Conservation (phyloP, 1,140 invertebrate species). For the Bombus vancouverensis region DNA sequence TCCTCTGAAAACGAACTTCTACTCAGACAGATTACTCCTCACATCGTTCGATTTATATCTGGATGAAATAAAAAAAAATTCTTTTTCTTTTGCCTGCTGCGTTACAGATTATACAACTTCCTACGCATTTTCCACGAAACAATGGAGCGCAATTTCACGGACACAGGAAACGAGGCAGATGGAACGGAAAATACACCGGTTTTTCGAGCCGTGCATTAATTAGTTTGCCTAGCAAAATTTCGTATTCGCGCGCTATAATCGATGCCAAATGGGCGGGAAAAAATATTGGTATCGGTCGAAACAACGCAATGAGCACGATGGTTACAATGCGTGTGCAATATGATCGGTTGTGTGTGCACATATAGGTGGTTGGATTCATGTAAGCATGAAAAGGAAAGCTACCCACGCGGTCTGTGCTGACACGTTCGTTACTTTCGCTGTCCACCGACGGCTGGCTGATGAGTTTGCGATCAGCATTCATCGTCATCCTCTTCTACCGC, state of each 20-base stretch:
- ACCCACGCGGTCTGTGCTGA: conserved; percentile 69
- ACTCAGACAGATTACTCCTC: not conserved
- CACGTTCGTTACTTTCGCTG: conserved; percentile 70
- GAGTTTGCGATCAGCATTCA: conserved; percentile 67
- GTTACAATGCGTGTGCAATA: not conserved
- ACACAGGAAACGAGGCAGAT: conserved; percentile 3
- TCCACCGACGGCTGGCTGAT: conserved; percentile 68
- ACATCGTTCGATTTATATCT: not conserved
- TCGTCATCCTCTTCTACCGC: conserved; percentile 64
- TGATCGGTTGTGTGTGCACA: not conserved
- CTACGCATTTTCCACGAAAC: not conserved
- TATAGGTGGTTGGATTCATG: conserved; percentile 3
- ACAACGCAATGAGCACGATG: not conserved
- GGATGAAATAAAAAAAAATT: not conserved
- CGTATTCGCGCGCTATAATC: not conserved
- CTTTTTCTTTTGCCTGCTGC: not conserved
- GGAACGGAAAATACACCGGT: not conserved
- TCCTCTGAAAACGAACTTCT: not conserved
- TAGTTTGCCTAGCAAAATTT: too few relatives aligned
- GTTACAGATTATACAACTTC: not conserved
- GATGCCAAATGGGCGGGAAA: not conserved
- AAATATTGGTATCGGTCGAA: too few relatives aligned
- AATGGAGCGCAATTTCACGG: conserved; percentile 10
- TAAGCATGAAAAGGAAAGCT: conserved; percentile 61
- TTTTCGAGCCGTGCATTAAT: not conserved